These are phyloP conservation scores for Tor tambroides DNA, from an alignment of 2,113 vertebrate species.

Conservation along the genomic window DNA sequence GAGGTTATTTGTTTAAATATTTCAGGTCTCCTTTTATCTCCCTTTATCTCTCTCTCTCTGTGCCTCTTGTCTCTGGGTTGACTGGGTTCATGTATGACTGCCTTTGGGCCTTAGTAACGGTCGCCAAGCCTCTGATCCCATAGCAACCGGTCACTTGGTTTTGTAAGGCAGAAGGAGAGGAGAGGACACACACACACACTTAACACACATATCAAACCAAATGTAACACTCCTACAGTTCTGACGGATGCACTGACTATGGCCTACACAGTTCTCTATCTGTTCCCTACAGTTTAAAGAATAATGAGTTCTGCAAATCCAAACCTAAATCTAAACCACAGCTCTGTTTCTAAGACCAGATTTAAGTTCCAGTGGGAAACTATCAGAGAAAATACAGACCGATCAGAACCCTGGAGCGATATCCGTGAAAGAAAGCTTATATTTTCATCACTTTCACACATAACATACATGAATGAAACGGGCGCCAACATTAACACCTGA, in stretches of 20 bases:
- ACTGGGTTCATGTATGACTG: constrained; percentile 64
- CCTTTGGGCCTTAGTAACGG: constrained; percentile 54
- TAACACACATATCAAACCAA: constrained; percentile 18
- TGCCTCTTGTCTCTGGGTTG: not conserved
- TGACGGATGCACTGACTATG: not conserved
- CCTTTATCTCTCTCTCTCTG: not conserved
- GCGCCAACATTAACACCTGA: constrained; percentile 26
- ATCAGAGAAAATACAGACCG: not conserved
- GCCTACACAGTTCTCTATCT: not conserved
- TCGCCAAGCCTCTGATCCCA: constrained; percentile 43
- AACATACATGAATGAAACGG: constrained; percentile 26
- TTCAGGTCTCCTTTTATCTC: not conserved
- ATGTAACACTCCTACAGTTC: constrained; percentile 24
- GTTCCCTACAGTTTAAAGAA: not conserved
- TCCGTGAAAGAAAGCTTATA: not conserved
- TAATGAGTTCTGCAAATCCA: not conserved
- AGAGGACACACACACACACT: not conserved
- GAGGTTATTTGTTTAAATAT: constrained; percentile 6
- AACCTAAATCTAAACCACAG: not conserved
- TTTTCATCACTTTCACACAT: not conserved
- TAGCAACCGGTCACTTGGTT: constrained; percentile 45
- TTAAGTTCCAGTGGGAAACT: not conserved
- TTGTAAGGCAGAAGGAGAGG: constrained; percentile 36
- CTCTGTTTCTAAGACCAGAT: not conserved
- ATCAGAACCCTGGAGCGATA: not conserved